Conservation (phyloP, 2,888 invertebrate genomes). For the Hipparchia sbordonii region DNA sequence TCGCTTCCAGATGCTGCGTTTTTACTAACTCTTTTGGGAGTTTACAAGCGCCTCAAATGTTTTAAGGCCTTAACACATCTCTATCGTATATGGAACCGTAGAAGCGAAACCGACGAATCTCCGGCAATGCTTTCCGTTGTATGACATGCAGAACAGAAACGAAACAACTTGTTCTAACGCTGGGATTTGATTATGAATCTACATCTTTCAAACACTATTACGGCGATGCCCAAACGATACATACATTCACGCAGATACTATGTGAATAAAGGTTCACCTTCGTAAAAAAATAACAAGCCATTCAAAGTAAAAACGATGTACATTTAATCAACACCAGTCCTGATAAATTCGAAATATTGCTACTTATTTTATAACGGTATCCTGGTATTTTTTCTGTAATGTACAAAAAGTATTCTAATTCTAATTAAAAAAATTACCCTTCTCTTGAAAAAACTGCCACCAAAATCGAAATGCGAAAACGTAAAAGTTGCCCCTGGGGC, state of each 20-base stretch:
- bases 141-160: no score
- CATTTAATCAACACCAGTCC: background rate
- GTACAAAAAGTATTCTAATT: background rate
- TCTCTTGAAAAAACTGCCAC: conserved; percentile 1
- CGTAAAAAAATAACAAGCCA: background rate
- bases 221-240: no score
- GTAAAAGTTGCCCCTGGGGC: conserved; percentile 31
- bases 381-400: background rate
- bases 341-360: no score
- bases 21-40: conserved; percentile 52
- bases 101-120: no score
- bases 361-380: no score
- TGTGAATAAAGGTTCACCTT: no score
- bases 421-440: background rate
- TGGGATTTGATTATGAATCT: no score
- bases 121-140: no score
- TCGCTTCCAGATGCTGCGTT: conserved; percentile 57
- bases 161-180: no score
- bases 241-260: no score
- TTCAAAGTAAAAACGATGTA: background rate
- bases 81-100: no score
- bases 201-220: no score
- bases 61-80: background rate
- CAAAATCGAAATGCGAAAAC: conserved; percentile 42
- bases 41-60: background rate